A percentile compares a stretch with the other conserved stretches of the same genome.
These are phyloP conservation scores for Phoxinus phoxinus DNA, from an alignment of 2,113 vertebrate genomes.

Conservation along the genomic window DNA sequence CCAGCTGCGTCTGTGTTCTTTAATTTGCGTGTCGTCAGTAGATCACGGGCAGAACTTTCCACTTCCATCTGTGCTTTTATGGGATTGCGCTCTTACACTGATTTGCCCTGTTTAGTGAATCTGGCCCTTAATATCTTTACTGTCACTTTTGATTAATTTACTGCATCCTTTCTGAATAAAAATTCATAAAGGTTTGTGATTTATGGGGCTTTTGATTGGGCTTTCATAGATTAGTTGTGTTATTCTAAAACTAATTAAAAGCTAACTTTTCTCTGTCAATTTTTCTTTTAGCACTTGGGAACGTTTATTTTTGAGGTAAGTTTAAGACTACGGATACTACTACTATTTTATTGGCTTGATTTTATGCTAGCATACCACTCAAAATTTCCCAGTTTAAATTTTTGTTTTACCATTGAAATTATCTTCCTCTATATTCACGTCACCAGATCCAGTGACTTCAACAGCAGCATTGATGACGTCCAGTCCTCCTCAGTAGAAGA, in stretches of 20 bases:
- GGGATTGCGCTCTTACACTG: no score
- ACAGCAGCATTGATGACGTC: slow-evolving; percentile 12
- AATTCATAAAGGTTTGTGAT: background rate
- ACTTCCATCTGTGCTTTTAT: no score
- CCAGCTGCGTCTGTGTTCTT: no score
- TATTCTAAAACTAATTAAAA: background rate
- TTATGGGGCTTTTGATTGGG: background rate
- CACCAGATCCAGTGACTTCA: slow-evolving; percentile 58
- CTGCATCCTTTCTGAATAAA: background rate
- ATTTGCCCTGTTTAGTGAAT: no score
- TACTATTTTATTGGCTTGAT: background rate
- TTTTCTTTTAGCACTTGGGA: slow-evolving; percentile 65
- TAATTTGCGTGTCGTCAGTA: no score
- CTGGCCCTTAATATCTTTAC: background rate
- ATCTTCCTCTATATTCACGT: slow-evolving; percentile 2
- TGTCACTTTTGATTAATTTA: background rate
- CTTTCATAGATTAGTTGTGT: background rate
- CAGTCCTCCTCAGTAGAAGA: background rate
- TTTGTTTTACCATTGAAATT: background rate
- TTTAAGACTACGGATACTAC: background rate
- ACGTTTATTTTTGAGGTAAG: slow-evolving; percentile 69
- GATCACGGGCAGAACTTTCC: no score
- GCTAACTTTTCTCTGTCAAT: background rate
- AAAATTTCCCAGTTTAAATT: background rate
- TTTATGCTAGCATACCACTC: background rate